Conservation (phyloP, 2,113 vertebrate genomes). For the Lophius piscatorius region DNA sequence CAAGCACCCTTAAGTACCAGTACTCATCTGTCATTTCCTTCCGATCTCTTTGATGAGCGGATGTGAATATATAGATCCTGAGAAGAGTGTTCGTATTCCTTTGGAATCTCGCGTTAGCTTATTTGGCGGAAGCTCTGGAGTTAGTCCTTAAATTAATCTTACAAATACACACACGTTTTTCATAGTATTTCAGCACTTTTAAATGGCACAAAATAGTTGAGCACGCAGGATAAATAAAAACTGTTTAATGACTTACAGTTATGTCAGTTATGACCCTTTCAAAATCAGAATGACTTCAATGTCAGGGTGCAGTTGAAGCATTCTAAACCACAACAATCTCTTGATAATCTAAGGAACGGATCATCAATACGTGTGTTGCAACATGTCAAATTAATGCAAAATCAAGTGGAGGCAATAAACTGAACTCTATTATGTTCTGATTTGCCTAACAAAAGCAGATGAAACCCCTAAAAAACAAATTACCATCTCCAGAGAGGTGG, state of each 20-base stretch:
- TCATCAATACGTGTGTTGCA: no score
- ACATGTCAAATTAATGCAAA: no score
- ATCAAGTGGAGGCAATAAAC: no score
- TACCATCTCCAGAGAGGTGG: no score
- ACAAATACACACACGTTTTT: slow-evolving; percentile 4
- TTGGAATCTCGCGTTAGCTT: slow-evolving; percentile 12
- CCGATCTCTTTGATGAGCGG: slow-evolving; percentile 33
- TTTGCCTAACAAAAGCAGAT: no score
- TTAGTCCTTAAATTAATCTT: slow-evolving; percentile 34
- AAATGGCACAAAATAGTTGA: slow-evolving; percentile 6
- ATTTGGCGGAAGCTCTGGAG: slow-evolving; percentile 30
- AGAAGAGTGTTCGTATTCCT: slow-evolving; percentile 20
- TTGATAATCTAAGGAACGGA: no score
- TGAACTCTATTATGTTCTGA: no score
- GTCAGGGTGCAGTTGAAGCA: neutral
- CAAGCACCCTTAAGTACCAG: slow-evolving; percentile 19
- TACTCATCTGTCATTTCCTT: slow-evolving; percentile 22
- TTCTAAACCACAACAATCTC: no score
- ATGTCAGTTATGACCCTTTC: neutral
- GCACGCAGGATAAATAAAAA: neutral
- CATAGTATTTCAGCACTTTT: neutral
- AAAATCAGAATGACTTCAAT: neutral
- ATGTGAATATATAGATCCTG: slow-evolving; percentile 23
- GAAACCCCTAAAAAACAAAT: no score
- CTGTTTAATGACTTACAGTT: neutral